Conservation (phyloP, 2,113 vertebrate genomes). For the Melanostigma gelatinosum region DNA sequence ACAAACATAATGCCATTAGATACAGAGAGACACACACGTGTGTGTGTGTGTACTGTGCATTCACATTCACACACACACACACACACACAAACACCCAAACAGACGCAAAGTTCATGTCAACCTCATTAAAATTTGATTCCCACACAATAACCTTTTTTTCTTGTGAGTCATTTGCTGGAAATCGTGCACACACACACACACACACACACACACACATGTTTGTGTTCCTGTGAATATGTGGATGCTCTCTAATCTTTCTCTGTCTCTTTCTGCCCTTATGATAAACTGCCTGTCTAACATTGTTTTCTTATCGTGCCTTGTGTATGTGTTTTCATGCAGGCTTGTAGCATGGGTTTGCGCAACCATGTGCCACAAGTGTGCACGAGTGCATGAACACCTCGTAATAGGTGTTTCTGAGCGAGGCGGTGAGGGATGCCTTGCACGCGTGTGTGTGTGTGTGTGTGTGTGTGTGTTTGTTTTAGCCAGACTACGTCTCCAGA, state of each 20-base stretch:
- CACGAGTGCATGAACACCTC: slow-evolving; percentile 32
- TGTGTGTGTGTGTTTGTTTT: slow-evolving; percentile 46
- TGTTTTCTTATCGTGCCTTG: slow-evolving; percentile 71
- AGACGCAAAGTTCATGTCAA: slow-evolving; percentile 20
- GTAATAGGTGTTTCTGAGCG: slow-evolving; percentile 49
- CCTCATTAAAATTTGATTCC: slow-evolving; percentile 38
- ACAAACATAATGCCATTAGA: slow-evolving; percentile 49
- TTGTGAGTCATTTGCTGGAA: slow-evolving; percentile 59
- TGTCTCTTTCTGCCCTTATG: slow-evolving; percentile 76
- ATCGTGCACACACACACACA: slow-evolving; percentile 17
- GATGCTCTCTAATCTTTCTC: slow-evolving; percentile 74
- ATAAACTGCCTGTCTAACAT: slow-evolving; percentile 80
- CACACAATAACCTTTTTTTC: slow-evolving; percentile 33
- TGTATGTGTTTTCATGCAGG: slow-evolving; percentile 15
- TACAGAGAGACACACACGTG: background rate
- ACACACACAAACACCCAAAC: background rate
- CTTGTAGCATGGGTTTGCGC: slow-evolving; percentile 23
- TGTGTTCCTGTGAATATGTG: slow-evolving; percentile 56
- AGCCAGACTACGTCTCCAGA: slow-evolving; percentile 51
- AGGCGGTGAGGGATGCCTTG: background rate
- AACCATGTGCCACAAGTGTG: slow-evolving; percentile 26
- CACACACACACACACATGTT: slow-evolving; percentile 43
- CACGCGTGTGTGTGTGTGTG: background rate
- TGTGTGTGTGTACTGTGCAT: background rate
- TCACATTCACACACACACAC: background rate